A percentile compares a stretch with the other conserved stretches of the same genome.
Evolutionary conservation across 2,888 invertebrate species (phyloP).

Genomic region (Aquatica leii): DNA sequence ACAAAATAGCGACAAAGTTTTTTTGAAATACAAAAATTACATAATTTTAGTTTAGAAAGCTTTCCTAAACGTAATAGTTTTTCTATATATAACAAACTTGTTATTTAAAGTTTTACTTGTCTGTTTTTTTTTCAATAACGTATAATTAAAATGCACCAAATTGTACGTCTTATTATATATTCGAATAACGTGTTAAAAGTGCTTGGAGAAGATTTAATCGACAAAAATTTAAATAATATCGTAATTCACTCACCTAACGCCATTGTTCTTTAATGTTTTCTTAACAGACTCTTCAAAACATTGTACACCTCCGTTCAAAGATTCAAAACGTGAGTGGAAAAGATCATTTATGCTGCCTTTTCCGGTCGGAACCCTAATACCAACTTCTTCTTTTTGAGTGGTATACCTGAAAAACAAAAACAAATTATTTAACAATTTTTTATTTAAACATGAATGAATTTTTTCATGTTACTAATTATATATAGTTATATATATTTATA

Average conservation of each 20-base stretch:
- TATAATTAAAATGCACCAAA: too few species aligned
- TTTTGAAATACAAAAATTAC: too few species aligned
- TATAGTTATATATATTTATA: constrained; percentile 42
- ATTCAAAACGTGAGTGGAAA: constrained; percentile 43
- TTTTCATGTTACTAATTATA: constrained; percentile 25
- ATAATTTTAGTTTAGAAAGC: too few species aligned
- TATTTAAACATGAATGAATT: constrained; percentile 43
- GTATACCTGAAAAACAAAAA: constrained; percentile 24
- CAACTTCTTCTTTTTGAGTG: constrained; percentile 11
- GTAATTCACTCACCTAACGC: constrained; percentile 56
- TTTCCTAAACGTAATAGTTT: too few species aligned
- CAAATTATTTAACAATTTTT: too few species aligned
- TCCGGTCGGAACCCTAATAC: constrained; percentile 23
- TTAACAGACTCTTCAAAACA: constrained; percentile 34
- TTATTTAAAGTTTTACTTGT: too few species aligned
- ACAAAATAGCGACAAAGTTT: too few species aligned
- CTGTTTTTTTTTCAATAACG: too few species aligned
- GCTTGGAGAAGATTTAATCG: constrained; percentile 32
- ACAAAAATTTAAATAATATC: constrained; percentile 52
- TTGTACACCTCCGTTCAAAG: constrained; percentile 33
- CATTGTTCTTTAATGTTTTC: constrained; percentile 50
- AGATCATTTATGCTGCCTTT: constrained; percentile 38
- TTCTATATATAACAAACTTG: too few species aligned
- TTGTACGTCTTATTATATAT: background rate
- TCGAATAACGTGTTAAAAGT: constrained; percentile 13